Conservation (phyloP, 2,797 vertebrate species). For the Psittacula derbiana region DNA sequence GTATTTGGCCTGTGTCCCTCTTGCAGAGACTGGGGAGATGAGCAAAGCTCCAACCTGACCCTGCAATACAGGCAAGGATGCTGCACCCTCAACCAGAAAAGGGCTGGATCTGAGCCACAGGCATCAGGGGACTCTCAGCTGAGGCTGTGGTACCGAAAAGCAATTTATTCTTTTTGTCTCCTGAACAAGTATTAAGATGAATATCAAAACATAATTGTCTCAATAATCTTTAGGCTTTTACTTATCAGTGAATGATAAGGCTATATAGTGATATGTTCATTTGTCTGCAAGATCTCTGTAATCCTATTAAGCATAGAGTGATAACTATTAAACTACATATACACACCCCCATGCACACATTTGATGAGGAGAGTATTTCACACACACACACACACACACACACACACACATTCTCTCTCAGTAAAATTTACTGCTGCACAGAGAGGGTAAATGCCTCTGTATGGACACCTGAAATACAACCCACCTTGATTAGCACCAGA, state of each 20-base stretch:
- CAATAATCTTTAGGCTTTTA: conserved; percentile 71
- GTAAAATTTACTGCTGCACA: not conserved
- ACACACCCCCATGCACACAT: not conserved
- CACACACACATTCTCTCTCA: not conserved
- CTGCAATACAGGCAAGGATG: accelerated
- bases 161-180: conserved; percentile 35
- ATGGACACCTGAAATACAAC: not conserved
- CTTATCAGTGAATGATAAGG: conserved; percentile 69
- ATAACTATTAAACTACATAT: conserved; percentile 35
- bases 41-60: not conserved
- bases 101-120: accelerated
- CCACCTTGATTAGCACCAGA: accelerated
- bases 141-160: accelerated
- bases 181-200: conserved; percentile 64
- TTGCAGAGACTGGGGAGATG: not conserved
- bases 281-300: conserved; percentile 66
- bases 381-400: not conserved
- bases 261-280: conserved; percentile 25
- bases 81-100: accelerated
- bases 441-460: not conserved
- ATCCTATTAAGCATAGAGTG: conserved; percentile 67
- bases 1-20: accelerated
- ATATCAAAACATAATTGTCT: conserved; percentile 72
- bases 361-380: not conserved
- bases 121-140: accelerated